phyloP scores from a whole-genome alignment of 35 echinoderm and acorn worm genomes.

The Patiria miniata region DNA sequence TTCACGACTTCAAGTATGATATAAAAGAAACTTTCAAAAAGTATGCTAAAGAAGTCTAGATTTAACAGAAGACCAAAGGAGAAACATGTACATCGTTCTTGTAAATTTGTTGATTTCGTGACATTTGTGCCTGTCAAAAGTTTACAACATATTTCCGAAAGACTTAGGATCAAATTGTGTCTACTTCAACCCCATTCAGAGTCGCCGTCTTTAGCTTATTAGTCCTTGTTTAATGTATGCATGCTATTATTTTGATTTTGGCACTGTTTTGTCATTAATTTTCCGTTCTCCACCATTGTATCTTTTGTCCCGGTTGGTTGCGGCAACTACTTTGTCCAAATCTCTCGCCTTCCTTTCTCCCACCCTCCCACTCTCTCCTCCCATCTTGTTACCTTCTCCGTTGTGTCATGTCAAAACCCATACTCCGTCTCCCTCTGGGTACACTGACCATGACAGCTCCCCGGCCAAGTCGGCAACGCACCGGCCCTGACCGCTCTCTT shows the following conservation, averaged over 20 bases:
- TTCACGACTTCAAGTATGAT: too few relatives aligned
- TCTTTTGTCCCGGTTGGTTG: constrained; percentile 13
- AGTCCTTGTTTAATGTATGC: neutral
- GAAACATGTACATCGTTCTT: too few relatives aligned
- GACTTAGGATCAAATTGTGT: too few relatives aligned
- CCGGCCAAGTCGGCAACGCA: neutral
- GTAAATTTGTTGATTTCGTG: too few relatives aligned
- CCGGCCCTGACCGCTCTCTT: neutral
- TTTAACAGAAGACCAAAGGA: too few relatives aligned
- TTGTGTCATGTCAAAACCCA: neutral
- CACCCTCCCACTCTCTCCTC: neutral
- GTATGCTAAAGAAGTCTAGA: too few relatives aligned
- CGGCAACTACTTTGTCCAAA: constrained; percentile 11
- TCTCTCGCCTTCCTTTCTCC: constrained; percentile 16
- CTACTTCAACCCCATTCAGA: too few relatives aligned
- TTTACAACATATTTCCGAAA: too few relatives aligned
- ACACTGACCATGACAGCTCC: too few relatives aligned
- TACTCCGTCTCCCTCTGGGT: neutral
- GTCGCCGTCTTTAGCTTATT: neutral
- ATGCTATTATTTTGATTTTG: constrained; percentile 3
- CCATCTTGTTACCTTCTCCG: neutral
- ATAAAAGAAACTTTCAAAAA: too few relatives aligned
- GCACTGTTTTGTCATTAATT: neutral
- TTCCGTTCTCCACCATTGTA: constrained; percentile 8
- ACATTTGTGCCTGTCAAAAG: too few relatives aligned